Evolutionary conservation across 2,113 vertebrate species (phyloP).

Genomic region (Notiomystis cincta): DNA sequence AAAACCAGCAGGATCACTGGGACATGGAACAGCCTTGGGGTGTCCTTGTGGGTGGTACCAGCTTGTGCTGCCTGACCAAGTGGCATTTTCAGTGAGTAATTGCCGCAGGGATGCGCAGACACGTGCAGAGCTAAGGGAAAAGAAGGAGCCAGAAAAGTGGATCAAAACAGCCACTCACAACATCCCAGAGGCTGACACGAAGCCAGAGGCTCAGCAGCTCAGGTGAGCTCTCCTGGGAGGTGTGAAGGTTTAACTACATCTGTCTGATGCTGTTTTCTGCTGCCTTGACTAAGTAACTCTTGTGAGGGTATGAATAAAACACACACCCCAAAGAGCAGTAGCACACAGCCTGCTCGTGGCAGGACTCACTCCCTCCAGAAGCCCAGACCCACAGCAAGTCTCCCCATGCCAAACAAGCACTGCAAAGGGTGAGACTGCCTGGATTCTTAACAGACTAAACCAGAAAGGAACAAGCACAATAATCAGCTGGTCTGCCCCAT

Average conservation of each 20-base stretch:
- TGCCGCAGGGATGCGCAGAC: not conserved
- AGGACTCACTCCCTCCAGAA: not conserved
- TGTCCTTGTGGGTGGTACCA: not conserved
- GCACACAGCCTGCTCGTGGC: not conserved
- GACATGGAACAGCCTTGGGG: not conserved
- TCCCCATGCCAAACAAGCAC: not conserved
- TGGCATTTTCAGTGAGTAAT: not conserved
- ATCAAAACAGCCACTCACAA: not conserved
- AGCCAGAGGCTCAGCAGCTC: not conserved
- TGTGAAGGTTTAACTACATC: not conserved
- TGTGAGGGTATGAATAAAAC: not conserved
- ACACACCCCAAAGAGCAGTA: rapidly evolving
- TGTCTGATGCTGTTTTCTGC: not conserved
- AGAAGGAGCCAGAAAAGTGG: not conserved
- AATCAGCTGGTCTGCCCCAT: not conserved
- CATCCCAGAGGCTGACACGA: rapidly evolving
- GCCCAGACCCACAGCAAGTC: not conserved
- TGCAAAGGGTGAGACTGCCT: not conserved
- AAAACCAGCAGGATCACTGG: rapidly evolving
- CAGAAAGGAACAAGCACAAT: not conserved
- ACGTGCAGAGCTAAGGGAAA: rapidly evolving
- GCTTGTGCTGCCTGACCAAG: not conserved
- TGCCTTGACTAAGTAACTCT: not conserved
- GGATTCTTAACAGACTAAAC: not conserved
- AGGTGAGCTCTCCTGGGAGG: not conserved